A percentile compares a stretch with the other conserved stretches of the same genome.
These are phyloP conservation scores for Drosophila melanosoma DNA, from an alignment of 2,888 invertebrate genomes.

Conservation along the genomic window DNA sequence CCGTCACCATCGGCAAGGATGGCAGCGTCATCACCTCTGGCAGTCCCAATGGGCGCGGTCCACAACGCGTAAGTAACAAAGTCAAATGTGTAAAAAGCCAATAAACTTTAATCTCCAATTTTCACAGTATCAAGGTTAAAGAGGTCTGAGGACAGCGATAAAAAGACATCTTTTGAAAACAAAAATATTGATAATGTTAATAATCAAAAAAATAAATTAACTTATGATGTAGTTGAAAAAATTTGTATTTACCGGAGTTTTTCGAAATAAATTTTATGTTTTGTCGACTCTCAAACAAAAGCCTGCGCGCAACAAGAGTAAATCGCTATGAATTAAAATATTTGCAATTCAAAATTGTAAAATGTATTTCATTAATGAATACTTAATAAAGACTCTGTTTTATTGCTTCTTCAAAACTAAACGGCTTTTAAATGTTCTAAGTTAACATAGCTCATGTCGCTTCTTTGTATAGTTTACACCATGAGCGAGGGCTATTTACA, in stretches of 20 bases:
- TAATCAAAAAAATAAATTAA: not conserved
- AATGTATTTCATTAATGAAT: not conserved
- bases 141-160: not conserved
- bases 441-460: not conserved
- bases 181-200: not conserved
- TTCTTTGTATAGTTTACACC: not conserved
- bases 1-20: constrained; percentile 42
- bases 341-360: not conserved
- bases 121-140: constrained; percentile 41
- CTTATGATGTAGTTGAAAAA: not conserved
- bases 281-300: not conserved
- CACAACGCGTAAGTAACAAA: constrained; percentile 45
- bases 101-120: not conserved
- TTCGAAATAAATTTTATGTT: not conserved
- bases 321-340: not conserved
- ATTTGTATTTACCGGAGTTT: not conserved
- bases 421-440: not conserved
- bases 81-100: not conserved
- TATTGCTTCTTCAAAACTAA: not conserved
- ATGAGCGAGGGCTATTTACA: not conserved
- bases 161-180: not conserved
- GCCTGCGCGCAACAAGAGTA: not conserved
- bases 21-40: constrained; percentile 60
- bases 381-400: not conserved
- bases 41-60: constrained; percentile 52